These are phyloP conservation scores for Cryptosula pallasiana DNA, from an alignment of 2,888 invertebrate species.

Conservation along the genomic window DNA sequence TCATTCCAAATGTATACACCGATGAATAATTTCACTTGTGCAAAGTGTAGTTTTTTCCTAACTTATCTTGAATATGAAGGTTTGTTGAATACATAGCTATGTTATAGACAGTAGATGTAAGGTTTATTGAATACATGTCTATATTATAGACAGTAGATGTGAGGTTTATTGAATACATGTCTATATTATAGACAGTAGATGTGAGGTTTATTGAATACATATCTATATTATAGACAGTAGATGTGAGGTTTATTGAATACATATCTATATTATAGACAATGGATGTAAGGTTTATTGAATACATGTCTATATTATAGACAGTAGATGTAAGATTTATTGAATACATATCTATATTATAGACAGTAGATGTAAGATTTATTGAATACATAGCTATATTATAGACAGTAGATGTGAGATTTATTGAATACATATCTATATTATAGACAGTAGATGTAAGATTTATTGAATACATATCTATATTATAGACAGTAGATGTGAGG, in stretches of 20 bases:
- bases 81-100: not conserved
- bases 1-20: no score
- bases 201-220: conserved; percentile 1
- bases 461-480: conserved; percentile 26
- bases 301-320: conserved; percentile 52
- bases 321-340: conserved; percentile 96
- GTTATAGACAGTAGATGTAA: no score
- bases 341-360: no score
- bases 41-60: not conserved
- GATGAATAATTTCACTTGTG: not conserved
- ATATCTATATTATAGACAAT: no score
- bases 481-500: conserved; percentile 73
- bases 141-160: conserved; percentile 68
- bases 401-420: conserved; percentile 87
- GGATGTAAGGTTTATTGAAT: not conserved
- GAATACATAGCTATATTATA: conserved; percentile 34
- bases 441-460: no score
- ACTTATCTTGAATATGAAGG: not conserved
- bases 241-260: conserved; percentile 96
- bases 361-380: no score
- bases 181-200: no score
- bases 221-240: conserved; percentile 60
- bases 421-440: conserved; percentile 99
- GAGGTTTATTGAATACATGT: conserved; percentile 99
- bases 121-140: not conserved